Conservation (phyloP, 1,140 invertebrate genomes). For the Dysdera silvatica region DNA sequence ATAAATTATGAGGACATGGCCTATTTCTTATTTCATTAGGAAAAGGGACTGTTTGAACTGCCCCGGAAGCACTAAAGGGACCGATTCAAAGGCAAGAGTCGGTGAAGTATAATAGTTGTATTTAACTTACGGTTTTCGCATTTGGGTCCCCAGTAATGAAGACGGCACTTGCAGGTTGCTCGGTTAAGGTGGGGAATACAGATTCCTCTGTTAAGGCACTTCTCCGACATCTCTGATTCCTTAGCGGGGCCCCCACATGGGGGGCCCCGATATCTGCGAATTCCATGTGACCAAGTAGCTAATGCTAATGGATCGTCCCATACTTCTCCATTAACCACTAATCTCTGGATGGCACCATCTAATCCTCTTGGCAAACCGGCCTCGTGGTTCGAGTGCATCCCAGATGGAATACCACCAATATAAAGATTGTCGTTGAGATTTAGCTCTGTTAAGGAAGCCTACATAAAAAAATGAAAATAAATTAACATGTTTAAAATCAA, state of each 20-base stretch:
- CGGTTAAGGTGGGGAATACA: slow-evolving; percentile 62
- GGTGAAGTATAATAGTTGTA: too few species aligned
- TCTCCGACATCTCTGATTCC: too few species aligned
- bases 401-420: slow-evolving; percentile 68
- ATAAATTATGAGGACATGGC: too few species aligned
- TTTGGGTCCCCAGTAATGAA: slow-evolving; percentile 55
- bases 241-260: too few species aligned
- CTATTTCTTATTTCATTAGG: too few species aligned
- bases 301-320: slow-evolving; percentile 45
- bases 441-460: slow-evolving; percentile 67
- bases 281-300: slow-evolving; percentile 40
- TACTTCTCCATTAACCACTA: slow-evolving; percentile 66
- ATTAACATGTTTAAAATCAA: too few species aligned
- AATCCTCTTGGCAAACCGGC: slow-evolving; percentile 63
- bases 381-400: slow-evolving; percentile 60
- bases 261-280: slow-evolving; percentile 57
- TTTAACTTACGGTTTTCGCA: slow-evolving; percentile 64
- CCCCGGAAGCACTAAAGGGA: too few species aligned
- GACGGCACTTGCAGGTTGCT: slow-evolving; percentile 59
- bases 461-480: too few species aligned
- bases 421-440: slow-evolving; percentile 74
- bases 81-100: too few species aligned
- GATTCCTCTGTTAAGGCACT: slow-evolving; percentile 62
- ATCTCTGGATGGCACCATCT: slow-evolving; percentile 70
- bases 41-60: too few species aligned